Percentiles rank a stretch among this genome's conserved stretches.
phyloP scores from a whole-genome alignment of 2,888 invertebrate genomes.

The Pollenia angustigena region DNA sequence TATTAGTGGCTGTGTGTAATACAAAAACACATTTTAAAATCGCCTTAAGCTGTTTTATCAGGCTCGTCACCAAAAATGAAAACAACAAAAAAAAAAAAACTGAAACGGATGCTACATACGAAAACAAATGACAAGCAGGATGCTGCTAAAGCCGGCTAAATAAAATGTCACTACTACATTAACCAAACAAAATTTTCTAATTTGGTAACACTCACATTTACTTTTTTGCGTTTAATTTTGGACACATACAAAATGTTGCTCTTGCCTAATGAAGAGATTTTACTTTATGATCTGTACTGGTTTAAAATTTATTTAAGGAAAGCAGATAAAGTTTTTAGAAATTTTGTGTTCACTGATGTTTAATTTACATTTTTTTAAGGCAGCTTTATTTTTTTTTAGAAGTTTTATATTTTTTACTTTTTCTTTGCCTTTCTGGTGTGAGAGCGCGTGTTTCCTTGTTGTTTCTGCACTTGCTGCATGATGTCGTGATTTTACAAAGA shows the following conservation, averaged over 20 bases:
- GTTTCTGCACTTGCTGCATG: slow-evolving; percentile 30
- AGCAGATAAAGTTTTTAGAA: slow-evolving; percentile 23
- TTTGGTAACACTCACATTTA: background rate
- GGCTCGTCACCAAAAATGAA: background rate
- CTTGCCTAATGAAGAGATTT: slow-evolving; percentile 37
- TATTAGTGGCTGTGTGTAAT: slow-evolving; percentile 50
- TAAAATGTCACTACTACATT: slow-evolving; percentile 37
- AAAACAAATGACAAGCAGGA: slow-evolving; percentile 32
- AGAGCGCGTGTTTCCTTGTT: slow-evolving; percentile 3
- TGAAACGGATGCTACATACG: slow-evolving; percentile 12
- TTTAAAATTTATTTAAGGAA: background rate
- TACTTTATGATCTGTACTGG: slow-evolving; percentile 46
- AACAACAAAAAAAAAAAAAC: background rate
- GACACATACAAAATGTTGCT: slow-evolving; percentile 1
- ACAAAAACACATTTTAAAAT: slow-evolving; percentile 46
- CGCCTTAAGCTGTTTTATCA: slow-evolving; percentile 60
- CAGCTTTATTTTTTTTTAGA: slow-evolving; percentile 26
- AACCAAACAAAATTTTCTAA: slow-evolving; percentile 1
- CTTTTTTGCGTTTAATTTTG: slow-evolving; percentile 6
- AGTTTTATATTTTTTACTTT: background rate
- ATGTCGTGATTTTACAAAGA: slow-evolving; percentile 9
- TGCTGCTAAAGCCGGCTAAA: slow-evolving; percentile 44
- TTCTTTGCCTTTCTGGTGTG: background rate
- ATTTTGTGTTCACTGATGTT: slow-evolving; percentile 14
- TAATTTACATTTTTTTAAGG: slow-evolving; percentile 59